Conservation (phyloP, 92 coral and sea anemone genomes). For the Zoanthus sansibaricus region DNA sequence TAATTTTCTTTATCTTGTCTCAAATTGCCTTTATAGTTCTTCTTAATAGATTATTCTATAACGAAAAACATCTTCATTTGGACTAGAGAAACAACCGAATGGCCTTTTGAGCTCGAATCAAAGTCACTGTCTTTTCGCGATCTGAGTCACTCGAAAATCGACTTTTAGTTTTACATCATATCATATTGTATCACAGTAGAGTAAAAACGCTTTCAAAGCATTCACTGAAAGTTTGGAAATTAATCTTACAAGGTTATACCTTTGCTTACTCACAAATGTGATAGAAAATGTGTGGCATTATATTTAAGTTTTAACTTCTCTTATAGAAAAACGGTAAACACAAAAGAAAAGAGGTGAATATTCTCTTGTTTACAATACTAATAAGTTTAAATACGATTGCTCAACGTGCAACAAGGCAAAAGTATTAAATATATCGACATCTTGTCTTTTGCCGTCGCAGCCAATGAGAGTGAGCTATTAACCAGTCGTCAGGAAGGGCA, state of each 20-base stretch:
- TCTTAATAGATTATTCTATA: too few relatives aligned
- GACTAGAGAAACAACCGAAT: slow-evolving; percentile 5
- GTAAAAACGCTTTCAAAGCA: background rate
- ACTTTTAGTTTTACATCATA: background rate
- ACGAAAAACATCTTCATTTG: background rate
- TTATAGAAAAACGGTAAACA: too few relatives aligned
- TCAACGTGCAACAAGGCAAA: too few relatives aligned
- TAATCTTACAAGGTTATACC: background rate
- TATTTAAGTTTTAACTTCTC: too few relatives aligned
- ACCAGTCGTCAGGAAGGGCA: slow-evolving; percentile 74
- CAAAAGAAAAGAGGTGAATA: too few relatives aligned
- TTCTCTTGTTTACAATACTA: too few relatives aligned
- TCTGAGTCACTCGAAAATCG: background rate
- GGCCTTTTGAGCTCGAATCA: slow-evolving; percentile 45
- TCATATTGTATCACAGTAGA: background rate
- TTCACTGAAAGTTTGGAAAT: background rate
- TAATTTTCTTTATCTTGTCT: background rate
- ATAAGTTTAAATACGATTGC: too few relatives aligned
- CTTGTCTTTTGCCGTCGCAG: slow-evolving; percentile 25
- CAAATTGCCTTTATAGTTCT: background rate
- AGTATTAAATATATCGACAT: slow-evolving; percentile 20
- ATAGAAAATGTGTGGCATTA: too few relatives aligned
- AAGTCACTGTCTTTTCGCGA: slow-evolving; percentile 11
- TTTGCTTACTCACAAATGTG: too few relatives aligned
- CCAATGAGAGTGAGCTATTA: slow-evolving; percentile 66